Evolutionary conservation across 2,113 vertebrate genomes (phyloP).

Genomic region (Oreochromis niloticus): DNA sequence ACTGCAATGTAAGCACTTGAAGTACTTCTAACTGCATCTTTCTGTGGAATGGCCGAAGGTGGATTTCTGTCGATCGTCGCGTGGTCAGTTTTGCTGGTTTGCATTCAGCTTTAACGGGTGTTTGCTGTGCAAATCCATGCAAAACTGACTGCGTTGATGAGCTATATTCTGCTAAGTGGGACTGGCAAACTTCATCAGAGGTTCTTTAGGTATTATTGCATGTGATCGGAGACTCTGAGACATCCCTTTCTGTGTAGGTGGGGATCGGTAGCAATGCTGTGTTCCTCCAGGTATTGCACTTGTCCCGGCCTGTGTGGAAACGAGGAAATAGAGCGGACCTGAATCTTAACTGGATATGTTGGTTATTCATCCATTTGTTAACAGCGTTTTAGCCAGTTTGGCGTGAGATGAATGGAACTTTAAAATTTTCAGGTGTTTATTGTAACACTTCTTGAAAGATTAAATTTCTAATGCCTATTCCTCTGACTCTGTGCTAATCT

Average conservation of each 20-base stretch:
- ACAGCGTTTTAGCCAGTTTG: background rate
- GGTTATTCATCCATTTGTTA: background rate
- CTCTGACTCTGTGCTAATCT: background rate
- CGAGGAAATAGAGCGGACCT: slow-evolving; percentile 75
- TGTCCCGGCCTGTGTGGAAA: slow-evolving; percentile 99
- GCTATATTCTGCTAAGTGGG: background rate
- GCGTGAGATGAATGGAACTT: background rate
- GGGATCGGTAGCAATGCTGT: slow-evolving; percentile 99
- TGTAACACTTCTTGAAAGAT: background rate
- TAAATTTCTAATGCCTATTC: background rate
- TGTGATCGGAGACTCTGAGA: background rate
- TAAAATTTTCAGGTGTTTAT: background rate
- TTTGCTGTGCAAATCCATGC: slow-evolving; percentile 99
- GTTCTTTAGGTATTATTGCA: background rate
- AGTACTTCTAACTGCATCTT: slow-evolving; percentile 85
- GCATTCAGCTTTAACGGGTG: slow-evolving; percentile 87
- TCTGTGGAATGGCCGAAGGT: background rate
- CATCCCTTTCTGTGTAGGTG: slow-evolving; percentile 94
- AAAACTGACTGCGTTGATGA: slow-evolving; percentile 95
- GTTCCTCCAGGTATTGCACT: slow-evolving; percentile 95
- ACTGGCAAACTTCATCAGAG: background rate
- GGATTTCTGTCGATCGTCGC: slow-evolving; percentile 58
- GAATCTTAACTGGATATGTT: background rate
- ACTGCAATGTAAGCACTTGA: slow-evolving; percentile 99
- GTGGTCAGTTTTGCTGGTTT: slow-evolving; percentile 99